These are phyloP conservation scores for Macroramphosus scolopax DNA, from an alignment of 2,797 vertebrate genomes.

Conservation along the genomic window DNA sequence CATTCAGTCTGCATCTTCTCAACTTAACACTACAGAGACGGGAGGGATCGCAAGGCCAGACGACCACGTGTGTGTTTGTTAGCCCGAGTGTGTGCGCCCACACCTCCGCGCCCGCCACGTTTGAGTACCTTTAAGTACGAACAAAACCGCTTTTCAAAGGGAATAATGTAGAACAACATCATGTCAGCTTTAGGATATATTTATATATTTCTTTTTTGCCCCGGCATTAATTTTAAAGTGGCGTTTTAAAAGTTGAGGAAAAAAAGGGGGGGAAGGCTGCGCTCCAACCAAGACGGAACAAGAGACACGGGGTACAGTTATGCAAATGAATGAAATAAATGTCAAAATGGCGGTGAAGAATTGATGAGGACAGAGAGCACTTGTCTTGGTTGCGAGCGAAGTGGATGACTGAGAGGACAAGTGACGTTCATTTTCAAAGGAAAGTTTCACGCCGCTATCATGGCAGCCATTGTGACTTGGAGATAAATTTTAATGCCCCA, in stretches of 20 bases:
- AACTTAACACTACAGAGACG: slow-evolving; percentile 41
- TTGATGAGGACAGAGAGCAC: slow-evolving; percentile 82
- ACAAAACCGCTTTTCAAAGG: slow-evolving; percentile 80
- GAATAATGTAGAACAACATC: slow-evolving; percentile 80
- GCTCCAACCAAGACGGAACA: slow-evolving; percentile 48
- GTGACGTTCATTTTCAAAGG: slow-evolving; percentile 81
- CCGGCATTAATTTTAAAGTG: slow-evolving; percentile 73
- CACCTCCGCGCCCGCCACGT: slow-evolving; percentile 45
- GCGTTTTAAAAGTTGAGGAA: slow-evolving; percentile 68
- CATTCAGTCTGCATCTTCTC: slow-evolving; percentile 38
- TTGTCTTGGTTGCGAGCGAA: slow-evolving; percentile 68
- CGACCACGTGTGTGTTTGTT: slow-evolving; percentile 51
- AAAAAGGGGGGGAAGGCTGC: slow-evolving; percentile 58
- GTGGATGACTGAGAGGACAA: slow-evolving; percentile 70
- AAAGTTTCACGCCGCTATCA: slow-evolving; percentile 83
- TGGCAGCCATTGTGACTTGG: slow-evolving; percentile 83
- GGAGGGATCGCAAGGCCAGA: slow-evolving; percentile 38
- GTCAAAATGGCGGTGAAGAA: slow-evolving; percentile 80
- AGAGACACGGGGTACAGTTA: slow-evolving; percentile 67
- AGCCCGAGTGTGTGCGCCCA: slow-evolving; percentile 33
- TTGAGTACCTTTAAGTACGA: slow-evolving; percentile 64
- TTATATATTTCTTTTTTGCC: slow-evolving; percentile 70
- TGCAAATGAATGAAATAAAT: slow-evolving; percentile 75
- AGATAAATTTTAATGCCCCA: slow-evolving; percentile 95
- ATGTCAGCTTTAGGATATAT: slow-evolving; percentile 72